phyloP scores from a whole-genome alignment of 92 coral and sea anemone species.

The Phenganax stokvisi region DNA sequence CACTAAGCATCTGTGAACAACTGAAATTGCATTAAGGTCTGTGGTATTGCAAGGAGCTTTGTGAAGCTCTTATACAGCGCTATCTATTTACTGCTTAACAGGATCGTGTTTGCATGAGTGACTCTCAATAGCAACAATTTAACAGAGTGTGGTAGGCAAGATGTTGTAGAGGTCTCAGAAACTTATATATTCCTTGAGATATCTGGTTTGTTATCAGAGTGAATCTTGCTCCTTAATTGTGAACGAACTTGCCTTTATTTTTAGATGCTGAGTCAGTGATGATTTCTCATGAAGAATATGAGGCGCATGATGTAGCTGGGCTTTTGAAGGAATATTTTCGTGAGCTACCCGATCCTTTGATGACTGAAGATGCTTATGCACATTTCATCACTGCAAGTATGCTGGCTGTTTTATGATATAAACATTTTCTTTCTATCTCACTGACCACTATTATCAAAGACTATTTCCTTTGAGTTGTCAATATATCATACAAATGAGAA shows the following conservation, averaged over 20 bases:
- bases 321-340: slow-evolving; percentile 83
- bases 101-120: no score
- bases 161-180: no score
- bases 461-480: not conserved
- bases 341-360: slow-evolving; percentile 89
- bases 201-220: no score
- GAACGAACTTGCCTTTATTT: not conserved
- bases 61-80: no score
- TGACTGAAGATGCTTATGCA: slow-evolving; percentile 68
- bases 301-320: slow-evolving; percentile 91
- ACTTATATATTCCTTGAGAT: no score
- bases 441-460: no score
- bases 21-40: no score
- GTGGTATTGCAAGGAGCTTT: no score
- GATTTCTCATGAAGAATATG: slow-evolving; percentile 75
- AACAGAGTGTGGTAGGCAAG: no score
- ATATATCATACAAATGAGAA: not conserved
- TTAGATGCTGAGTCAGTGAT: slow-evolving; percentile 77
- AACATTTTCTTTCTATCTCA: not conserved
- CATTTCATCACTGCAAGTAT: slow-evolving; percentile 57
- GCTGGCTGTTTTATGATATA: not conserved
- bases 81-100: no score
- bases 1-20: not conserved
- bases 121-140: no score
- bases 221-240: not conserved